Percentiles rank a stretch among this genome's conserved stretches.
These are phyloP conservation scores for Phyto melanocephala DNA, from an alignment of 2,888 invertebrate genomes.

Conservation along the genomic window DNA sequence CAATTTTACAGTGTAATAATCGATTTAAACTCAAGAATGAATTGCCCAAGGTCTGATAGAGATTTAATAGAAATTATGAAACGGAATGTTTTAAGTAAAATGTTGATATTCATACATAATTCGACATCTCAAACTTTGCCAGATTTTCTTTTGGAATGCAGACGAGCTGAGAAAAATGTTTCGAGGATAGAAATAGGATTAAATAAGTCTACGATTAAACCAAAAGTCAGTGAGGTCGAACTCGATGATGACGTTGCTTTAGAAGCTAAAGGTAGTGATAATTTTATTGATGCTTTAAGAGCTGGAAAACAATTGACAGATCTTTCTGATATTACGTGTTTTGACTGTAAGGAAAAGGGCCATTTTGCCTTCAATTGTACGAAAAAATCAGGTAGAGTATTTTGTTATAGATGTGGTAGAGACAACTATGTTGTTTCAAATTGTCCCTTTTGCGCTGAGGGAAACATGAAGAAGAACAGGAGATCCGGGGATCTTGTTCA, in stretches of 20 bases:
- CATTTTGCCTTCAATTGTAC: conserved; percentile 14
- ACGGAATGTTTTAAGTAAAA: too few relatives aligned
- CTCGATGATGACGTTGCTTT: background rate
- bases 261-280: background rate
- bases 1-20: background rate
- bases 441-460: background rate
- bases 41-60: too few relatives aligned
- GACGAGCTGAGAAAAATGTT: background rate
- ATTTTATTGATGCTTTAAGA: background rate
- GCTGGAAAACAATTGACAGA: background rate
- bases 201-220: background rate
- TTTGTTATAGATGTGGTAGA: background rate
- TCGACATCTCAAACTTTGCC: too few relatives aligned
- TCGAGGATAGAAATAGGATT: background rate
- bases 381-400: background rate
- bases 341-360: conserved; percentile 11
- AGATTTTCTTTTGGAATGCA: too few relatives aligned
- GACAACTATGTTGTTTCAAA: conserved; percentile 14
- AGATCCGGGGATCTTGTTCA: background rate
- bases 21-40: too few relatives aligned
- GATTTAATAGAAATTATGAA: too few relatives aligned
- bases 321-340: background rate
- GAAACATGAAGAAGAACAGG: background rate
- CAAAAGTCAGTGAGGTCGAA: background rate
- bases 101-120: too few relatives aligned